Conservation (phyloP, 2,888 invertebrate genomes). For the Graphium colonna region DNA sequence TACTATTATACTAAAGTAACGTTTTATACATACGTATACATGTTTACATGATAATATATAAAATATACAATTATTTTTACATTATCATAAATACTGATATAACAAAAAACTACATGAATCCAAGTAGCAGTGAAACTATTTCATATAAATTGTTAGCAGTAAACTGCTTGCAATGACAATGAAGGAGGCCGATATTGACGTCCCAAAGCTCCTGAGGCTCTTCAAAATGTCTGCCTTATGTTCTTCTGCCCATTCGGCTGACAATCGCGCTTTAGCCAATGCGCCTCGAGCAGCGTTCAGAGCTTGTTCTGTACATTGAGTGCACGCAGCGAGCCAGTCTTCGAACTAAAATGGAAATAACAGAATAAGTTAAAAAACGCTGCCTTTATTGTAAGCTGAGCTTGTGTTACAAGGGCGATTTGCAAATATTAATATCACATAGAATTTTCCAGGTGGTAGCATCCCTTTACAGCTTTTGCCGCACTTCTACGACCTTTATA, state of each 20-base stretch:
- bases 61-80: no score
- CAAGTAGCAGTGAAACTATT: background rate
- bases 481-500: no score
- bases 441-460: no score
- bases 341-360: constrained; percentile 52
- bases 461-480: no score
- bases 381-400: no score
- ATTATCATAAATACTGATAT: no score
- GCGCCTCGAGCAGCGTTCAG: constrained; percentile 37
- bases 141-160: constrained; percentile 7
- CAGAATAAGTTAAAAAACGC: no score
- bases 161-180: constrained; percentile 20
- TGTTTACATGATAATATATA: no score
- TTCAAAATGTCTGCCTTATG: constrained; percentile 49
- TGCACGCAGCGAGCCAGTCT: constrained; percentile 48
- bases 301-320: constrained; percentile 41
- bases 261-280: constrained; percentile 36
- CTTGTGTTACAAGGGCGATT: no score
- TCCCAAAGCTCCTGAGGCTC: constrained; percentile 39
- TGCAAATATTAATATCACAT: no score
- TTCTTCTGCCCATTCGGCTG: constrained; percentile 47
- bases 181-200: constrained; percentile 36
- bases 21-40: no score
- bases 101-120: background rate
- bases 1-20: no score